Base-by-base conservation (phyloP, 1,140 invertebrate species). In the Sinonovacula constricta region DNA sequence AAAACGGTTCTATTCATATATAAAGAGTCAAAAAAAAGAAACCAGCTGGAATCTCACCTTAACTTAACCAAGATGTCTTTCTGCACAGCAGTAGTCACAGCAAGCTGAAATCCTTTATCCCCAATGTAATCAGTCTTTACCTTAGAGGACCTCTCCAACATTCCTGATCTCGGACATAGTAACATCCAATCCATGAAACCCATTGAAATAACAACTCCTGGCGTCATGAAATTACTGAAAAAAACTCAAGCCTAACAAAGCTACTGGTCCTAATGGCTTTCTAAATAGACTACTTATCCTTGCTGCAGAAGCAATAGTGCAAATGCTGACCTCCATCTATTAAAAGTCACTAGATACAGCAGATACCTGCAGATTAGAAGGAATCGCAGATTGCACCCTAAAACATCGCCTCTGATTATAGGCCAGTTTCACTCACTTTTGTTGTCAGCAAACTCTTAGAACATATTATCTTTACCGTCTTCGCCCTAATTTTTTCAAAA, bases 401-500 rank as follows among this genome's bases (percentile, higher is more conserved):
- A 56, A 28, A 71, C n/a, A 66, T 36, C 0, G 24, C 80, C 12
- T 36, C 60, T 22, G 77, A 82, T 30, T 71, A 76, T 26, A 36
- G 60, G 24, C 72, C 71, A 18, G 70, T 80, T 51, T 80, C 72
- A 1, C 66, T 77, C 0, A 80, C 67, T 57, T 69, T 63, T n/a
- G 71, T 82, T 26, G 31, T 51, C 34, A 68, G 63, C 24, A 82
- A 82, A 56, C 22, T 82, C 3, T 36, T 82, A 3, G 72, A 80
- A 57, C 71, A 80, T 18, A 80, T 77, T 3, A 75, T 81, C 5
- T n/a, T n/a, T n/a, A n/a, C n/a, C n/a, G n/a, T n/a, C n/a, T n/a
- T n/a, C n/a, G n/a, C n/a, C n/a, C n/a, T n/a, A n/a, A n/a, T n/a
- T n/a, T n/a, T n/a, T n/a, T n/a, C n/a, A n/a, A n/a, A n/a, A n/a